Evolutionary conservation across 1,140 invertebrate species (phyloP).

Genomic region (Parapsyche elsis): DNA sequence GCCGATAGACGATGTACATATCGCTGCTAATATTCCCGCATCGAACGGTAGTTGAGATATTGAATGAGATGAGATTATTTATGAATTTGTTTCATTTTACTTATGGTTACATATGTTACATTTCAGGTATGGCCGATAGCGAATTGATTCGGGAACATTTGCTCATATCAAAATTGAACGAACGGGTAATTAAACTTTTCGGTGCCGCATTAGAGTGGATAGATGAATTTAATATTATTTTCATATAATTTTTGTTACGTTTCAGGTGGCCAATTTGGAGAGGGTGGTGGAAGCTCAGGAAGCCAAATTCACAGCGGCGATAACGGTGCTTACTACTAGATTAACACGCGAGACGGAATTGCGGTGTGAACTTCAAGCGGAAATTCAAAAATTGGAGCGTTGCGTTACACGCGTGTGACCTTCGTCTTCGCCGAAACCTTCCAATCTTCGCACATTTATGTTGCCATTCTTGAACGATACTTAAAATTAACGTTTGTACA

Average conservation of each 20-base stretch:
- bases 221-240: neutral
- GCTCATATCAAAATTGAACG: slow-evolving; percentile 54
- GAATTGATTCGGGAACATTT: slow-evolving; percentile 50
- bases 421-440: slow-evolving; percentile 27
- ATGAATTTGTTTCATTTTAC: too few relatives aligned
- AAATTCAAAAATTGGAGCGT: slow-evolving; percentile 71
- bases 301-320: slow-evolving; percentile 65
- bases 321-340: slow-evolving; percentile 69
- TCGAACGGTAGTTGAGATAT: slow-evolving; percentile 8
- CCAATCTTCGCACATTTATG: slow-evolving; percentile 35
- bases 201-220: neutral
- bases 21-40: neutral
- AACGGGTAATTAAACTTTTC: slow-evolving; percentile 48
- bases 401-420: slow-evolving; percentile 72
- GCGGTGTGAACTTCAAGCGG: slow-evolving; percentile 68
- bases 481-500: slow-evolving; percentile 5
- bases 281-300: slow-evolving; percentile 70
- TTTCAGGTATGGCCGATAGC: slow-evolving; percentile 44
- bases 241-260: neutral
- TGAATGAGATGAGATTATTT: too few relatives aligned
- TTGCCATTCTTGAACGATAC: slow-evolving; percentile 45
- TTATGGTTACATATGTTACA: too few relatives aligned
- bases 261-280: slow-evolving; percentile 71
- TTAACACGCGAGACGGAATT: slow-evolving; percentile 70
- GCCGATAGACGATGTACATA: neutral